A percentile compares a stretch with the other conserved stretches of the same genome.
phyloP scores from a whole-genome alignment of 2,797 vertebrate species.

The Diceros bicornis region DNA sequence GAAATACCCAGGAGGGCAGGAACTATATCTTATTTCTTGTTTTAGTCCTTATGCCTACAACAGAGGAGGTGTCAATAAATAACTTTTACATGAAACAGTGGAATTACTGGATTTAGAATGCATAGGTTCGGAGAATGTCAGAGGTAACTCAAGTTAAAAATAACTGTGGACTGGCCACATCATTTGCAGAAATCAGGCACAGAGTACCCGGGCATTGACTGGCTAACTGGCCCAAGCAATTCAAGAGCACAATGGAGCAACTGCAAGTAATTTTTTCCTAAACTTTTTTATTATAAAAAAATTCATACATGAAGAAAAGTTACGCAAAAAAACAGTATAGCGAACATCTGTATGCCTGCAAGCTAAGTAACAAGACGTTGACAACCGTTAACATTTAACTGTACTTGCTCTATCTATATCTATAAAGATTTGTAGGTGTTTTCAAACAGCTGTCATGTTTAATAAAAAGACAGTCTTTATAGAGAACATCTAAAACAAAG shows the following conservation, averaged over 20 bases:
- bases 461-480: background rate
- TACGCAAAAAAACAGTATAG: background rate
- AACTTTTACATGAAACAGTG: background rate
- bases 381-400: background rate
- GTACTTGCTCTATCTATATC: background rate
- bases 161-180: background rate
- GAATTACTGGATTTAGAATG: background rate
- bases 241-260: background rate
- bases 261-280: background rate
- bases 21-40: background rate
- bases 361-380: conserved; percentile 2
- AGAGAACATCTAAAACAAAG: background rate
- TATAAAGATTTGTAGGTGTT: conserved; percentile 28
- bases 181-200: background rate
- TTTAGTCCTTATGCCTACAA: background rate
- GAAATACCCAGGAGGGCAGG: background rate
- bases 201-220: background rate
- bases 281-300: background rate
- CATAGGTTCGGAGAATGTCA: background rate
- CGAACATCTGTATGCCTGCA: background rate
- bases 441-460: conserved; percentile 55
- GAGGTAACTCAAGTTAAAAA: background rate
- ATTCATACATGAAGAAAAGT: background rate
- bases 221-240: background rate
- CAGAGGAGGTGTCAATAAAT: background rate